A percentile compares a stretch with the other conserved stretches of the same genome.
Conservation (phyloP, 2,888 invertebrate species). For the Philonicus albiceps region DNA sequence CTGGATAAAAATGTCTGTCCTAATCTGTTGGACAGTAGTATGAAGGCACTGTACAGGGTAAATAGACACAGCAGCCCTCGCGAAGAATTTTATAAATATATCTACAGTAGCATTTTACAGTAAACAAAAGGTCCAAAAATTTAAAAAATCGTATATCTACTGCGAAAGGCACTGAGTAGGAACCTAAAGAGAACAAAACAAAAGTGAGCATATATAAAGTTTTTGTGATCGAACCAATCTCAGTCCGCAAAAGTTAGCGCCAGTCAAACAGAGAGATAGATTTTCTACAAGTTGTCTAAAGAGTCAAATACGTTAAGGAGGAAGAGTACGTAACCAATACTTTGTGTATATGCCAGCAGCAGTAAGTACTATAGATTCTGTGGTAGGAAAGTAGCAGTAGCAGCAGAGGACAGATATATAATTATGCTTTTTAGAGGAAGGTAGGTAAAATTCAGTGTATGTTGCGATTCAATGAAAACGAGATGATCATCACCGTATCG, state of each 20-base stretch:
- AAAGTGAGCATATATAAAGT: constrained; percentile 2
- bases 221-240: constrained; percentile 1
- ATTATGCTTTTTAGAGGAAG: constrained; percentile 27
- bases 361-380: constrained; percentile 41
- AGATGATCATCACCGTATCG: not conserved
- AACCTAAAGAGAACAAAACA: constrained; percentile 9
- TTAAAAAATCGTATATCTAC: constrained; percentile 10
- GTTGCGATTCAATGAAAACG: not conserved
- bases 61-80: not conserved
- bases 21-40: not conserved
- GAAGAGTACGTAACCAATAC: constrained; percentile 15
- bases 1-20: not conserved
- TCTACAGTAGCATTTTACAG: constrained; percentile 27
- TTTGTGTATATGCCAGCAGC: constrained; percentile 43
- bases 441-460: constrained; percentile 36
- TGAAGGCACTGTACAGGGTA: not conserved
- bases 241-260: constrained; percentile 19
- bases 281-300: constrained; percentile 38
- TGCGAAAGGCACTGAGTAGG: constrained; percentile 9
- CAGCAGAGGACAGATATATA: constrained; percentile 28
- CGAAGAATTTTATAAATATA: not conserved
- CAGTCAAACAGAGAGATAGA: constrained; percentile 20
- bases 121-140: constrained; percentile 20
- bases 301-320: constrained; percentile 27
- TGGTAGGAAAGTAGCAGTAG: constrained; percentile 42